A percentile compares a stretch with the other conserved stretches of the same genome.
phyloP scores from a whole-genome alignment of 1,140 invertebrate genomes.

The Pseudomyrmex dendroicus region DNA sequence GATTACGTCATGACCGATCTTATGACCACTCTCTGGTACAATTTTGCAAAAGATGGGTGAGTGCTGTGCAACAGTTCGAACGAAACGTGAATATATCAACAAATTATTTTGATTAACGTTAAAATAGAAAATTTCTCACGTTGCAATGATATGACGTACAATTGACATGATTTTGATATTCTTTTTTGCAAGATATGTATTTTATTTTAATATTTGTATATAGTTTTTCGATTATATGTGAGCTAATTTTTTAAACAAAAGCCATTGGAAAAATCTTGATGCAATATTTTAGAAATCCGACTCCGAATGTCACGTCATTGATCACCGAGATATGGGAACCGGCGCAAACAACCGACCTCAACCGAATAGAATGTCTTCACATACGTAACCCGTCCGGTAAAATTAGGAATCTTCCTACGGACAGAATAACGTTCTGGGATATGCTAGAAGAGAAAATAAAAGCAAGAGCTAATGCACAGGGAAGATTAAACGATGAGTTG shows the following conservation, averaged over 20 bases:
- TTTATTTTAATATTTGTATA: not conserved
- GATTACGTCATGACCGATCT: conserved; percentile 85
- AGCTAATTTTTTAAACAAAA: not conserved
- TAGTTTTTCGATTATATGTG: not conserved
- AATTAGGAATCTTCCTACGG: no score
- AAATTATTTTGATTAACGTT: not conserved
- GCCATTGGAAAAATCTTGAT: not conserved
- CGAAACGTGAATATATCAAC: not conserved
- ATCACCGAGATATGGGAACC: conserved; percentile 84
- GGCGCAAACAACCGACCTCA: conserved; percentile 74
- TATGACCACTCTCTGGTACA: conserved; percentile 88
- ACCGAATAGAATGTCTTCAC: conserved; percentile 81
- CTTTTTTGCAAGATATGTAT: not conserved
- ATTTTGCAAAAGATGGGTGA: conserved; percentile 90
- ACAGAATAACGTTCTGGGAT: no score
- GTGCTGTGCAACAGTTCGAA: conserved; percentile 41
- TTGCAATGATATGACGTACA: no score
- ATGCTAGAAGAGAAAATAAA: no score
- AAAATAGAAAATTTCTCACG: no score
- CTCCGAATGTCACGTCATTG: conserved; percentile 78
- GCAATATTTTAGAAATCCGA: conserved; percentile 83
- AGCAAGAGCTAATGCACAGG: no score
- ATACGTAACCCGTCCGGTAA: conserved; percentile 68
- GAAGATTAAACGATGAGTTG: no score
- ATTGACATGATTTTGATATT: not conserved